Percentiles rank a stretch among this genome's conserved stretches.
Conservation (phyloP, 2,888 invertebrate species). For the Ornithoptera alexandrae region DNA sequence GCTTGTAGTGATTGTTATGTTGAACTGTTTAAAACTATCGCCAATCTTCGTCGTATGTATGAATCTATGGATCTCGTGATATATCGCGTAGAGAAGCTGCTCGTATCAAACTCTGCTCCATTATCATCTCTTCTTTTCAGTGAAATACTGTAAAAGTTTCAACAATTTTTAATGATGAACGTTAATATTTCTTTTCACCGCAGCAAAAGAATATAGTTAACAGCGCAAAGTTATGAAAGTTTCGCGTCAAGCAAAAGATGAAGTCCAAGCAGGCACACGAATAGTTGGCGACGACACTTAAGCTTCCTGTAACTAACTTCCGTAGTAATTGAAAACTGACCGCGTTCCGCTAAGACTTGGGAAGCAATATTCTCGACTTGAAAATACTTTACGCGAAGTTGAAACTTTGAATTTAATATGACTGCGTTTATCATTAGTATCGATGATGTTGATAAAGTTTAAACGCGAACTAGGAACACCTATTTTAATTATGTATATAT, state of each 20-base stretch:
- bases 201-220: background rate
- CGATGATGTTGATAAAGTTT: background rate
- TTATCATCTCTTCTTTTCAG: too few relatives aligned
- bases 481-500: too few relatives aligned
- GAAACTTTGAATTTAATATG: background rate
- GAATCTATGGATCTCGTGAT: too few relatives aligned
- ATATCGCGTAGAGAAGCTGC: too few relatives aligned
- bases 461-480: background rate
- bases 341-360: constrained; percentile 21
- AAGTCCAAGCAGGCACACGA: constrained; percentile 20
- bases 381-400: background rate
- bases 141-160: background rate
- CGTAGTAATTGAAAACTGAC: constrained; percentile 24
- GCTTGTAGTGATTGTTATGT: too few relatives aligned
- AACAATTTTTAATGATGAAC: background rate
- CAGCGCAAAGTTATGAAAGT: constrained; percentile 15
- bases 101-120: too few relatives aligned
- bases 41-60: too few relatives aligned
- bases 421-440: background rate
- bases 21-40: too few relatives aligned
- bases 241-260: constrained; percentile 9
- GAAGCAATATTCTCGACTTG: constrained; percentile 9
- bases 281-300: constrained; percentile 24
- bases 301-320: constrained; percentile 22
- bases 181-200: background rate